phyloP scores from a whole-genome alignment of 2,797 vertebrate genomes.

The Vespertilio murinus region DNA sequence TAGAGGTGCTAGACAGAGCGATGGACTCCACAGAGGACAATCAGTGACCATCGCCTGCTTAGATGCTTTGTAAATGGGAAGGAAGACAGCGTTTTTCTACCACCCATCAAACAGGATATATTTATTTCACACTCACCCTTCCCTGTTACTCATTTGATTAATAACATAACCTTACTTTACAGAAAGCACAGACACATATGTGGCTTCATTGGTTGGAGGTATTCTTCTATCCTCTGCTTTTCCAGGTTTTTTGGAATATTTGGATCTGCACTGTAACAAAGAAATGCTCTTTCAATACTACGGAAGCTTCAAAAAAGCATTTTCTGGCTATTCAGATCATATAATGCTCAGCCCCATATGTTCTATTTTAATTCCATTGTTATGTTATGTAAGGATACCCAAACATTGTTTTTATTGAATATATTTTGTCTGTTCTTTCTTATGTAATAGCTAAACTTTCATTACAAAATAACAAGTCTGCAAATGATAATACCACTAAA shows the following conservation, averaged over 20 bases:
- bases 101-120: not conserved
- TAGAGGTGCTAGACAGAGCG: not conserved
- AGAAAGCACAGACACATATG: not conserved
- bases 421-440: not conserved
- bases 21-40: not conserved
- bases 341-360: not conserved
- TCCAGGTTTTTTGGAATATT: not conserved
- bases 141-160: not conserved
- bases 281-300: not conserved
- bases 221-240: not conserved
- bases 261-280: not conserved
- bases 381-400: not conserved
- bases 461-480: not conserved
- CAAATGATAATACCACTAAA: not conserved
- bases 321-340: not conserved
- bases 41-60: not conserved
- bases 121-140: not conserved
- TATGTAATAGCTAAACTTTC: not conserved
- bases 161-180: not conserved
- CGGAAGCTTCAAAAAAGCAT: not conserved
- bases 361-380: slow-evolving; percentile 31
- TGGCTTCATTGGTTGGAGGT: not conserved
- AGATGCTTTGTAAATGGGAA: not conserved
- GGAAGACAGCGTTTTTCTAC: rapidly evolving
- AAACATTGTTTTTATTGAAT: not conserved